Evolutionary conservation across 2,797 vertebrate species (phyloP).

Genomic region (Taenioides sp.): DNA sequence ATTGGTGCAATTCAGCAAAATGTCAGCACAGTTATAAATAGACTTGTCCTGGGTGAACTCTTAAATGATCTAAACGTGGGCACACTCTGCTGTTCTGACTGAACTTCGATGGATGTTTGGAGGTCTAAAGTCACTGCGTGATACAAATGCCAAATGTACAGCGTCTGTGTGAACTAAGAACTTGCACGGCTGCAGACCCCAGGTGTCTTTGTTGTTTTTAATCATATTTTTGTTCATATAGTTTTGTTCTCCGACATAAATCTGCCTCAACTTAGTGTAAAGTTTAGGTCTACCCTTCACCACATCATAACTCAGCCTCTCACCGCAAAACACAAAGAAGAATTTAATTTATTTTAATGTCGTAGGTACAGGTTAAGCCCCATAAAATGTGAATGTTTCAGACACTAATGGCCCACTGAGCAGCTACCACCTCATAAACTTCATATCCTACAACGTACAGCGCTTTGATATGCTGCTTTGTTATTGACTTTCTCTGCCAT

Average conservation of each 20-base stretch:
- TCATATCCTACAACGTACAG: not conserved
- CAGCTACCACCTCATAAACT: constrained; percentile 15
- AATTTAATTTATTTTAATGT: not conserved
- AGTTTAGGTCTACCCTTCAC: not conserved
- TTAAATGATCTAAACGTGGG: not conserved
- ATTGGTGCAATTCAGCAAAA: too few relatives aligned
- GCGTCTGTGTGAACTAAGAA: constrained; percentile 9
- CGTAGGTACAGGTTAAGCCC: constrained; percentile 5
- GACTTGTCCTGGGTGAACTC: constrained; percentile 1
- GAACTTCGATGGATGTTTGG: constrained; percentile 15
- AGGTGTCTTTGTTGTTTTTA: not conserved
- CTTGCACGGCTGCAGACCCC: constrained; percentile 10
- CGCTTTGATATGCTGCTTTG: not conserved
- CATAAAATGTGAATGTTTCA: constrained; percentile 9
- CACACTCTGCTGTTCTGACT: not conserved
- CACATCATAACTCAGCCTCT: not conserved
- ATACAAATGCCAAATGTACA: constrained; percentile 15
- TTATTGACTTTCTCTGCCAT: not conserved
- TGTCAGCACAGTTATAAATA: not conserved
- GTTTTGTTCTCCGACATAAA: not conserved
- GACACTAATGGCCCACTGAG: constrained; percentile 1
- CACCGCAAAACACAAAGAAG: not conserved
- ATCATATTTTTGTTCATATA: not conserved
- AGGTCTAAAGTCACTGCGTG: constrained; percentile 36
- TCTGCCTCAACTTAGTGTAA: not conserved